phyloP scores from a whole-genome alignment of 2,113 vertebrate species.

The Psephotus haematonotus region DNA sequence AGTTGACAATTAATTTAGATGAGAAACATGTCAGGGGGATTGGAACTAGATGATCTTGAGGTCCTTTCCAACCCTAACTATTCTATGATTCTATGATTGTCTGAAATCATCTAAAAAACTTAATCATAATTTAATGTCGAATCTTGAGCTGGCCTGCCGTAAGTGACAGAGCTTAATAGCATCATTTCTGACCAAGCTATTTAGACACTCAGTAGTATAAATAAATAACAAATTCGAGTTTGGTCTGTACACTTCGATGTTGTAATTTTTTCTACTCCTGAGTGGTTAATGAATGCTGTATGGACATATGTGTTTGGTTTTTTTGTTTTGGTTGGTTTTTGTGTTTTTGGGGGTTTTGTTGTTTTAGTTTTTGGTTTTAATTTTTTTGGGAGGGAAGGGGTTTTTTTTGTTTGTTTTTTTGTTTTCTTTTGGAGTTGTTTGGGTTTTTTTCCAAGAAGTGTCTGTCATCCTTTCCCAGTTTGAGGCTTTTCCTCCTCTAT shows the following conservation, averaged over 20 bases:
- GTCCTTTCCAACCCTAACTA: no score
- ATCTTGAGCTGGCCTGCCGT: not conserved
- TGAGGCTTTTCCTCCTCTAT: not conserved
- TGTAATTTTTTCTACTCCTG: not conserved
- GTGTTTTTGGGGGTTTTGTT: not conserved
- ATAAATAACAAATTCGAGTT: not conserved
- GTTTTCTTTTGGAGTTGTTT: no score
- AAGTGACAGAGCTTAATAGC: not conserved
- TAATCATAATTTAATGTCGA: not conserved
- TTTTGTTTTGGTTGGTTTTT: rapidly evolving
- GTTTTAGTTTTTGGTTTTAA: not conserved
- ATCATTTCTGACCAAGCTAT: not conserved
- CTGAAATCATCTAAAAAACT: conserved; percentile 18
- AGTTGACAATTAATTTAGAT: conserved; percentile 12
- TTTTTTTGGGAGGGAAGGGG: not conserved
- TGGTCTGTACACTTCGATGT: not conserved
- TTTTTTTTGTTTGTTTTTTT: not conserved
- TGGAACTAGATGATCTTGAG: no score
- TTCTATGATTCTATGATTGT: not conserved
- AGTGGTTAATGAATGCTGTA: not conserved
- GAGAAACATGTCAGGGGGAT: not conserved
- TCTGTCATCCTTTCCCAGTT: not conserved
- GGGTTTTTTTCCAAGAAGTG: rapidly evolving
- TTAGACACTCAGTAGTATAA: not conserved
- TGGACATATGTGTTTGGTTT: not conserved